Evolutionary conservation across 1,140 invertebrate species (phyloP).

Genomic region (Bombyx mandarina): DNA sequence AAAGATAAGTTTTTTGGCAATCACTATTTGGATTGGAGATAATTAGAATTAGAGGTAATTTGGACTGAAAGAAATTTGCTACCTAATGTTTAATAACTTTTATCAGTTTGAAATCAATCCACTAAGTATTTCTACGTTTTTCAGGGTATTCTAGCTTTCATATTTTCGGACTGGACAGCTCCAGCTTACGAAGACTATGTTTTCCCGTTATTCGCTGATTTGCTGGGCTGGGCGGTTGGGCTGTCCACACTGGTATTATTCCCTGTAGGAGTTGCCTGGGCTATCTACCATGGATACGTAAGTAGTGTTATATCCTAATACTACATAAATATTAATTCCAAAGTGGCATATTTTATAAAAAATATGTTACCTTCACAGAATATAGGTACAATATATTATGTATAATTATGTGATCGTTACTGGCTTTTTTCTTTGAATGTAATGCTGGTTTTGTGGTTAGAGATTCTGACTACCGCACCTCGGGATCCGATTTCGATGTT

Average conservation of each 20-base stretch:
- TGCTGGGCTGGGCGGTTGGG: slow-evolving; percentile 79
- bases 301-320: slow-evolving; percentile 25
- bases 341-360: neutral
- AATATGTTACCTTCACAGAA: neutral
- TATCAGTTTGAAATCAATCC: neutral
- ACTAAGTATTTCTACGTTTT: slow-evolving; percentile 13
- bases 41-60: too few species aligned
- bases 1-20: too few species aligned
- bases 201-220: slow-evolving; percentile 78
- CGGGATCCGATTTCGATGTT: too few species aligned
- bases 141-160: slow-evolving; percentile 79
- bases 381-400: neutral
- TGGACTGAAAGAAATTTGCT: too few species aligned
- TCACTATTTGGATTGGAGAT: too few species aligned
- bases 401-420: neutral
- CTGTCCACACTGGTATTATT: slow-evolving; percentile 76
- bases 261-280: slow-evolving; percentile 72
- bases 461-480: neutral
- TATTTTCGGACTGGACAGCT: slow-evolving; percentile 74
- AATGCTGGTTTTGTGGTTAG: neutral
- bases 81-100: too few species aligned
- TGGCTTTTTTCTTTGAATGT: neutral
- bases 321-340: neutral
- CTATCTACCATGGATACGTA: slow-evolving; percentile 65
- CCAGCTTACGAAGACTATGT: slow-evolving; percentile 73